Evolutionary conservation across 1,140 invertebrate genomes (phyloP).

Genomic region (Harpegnathos saltator): DNA sequence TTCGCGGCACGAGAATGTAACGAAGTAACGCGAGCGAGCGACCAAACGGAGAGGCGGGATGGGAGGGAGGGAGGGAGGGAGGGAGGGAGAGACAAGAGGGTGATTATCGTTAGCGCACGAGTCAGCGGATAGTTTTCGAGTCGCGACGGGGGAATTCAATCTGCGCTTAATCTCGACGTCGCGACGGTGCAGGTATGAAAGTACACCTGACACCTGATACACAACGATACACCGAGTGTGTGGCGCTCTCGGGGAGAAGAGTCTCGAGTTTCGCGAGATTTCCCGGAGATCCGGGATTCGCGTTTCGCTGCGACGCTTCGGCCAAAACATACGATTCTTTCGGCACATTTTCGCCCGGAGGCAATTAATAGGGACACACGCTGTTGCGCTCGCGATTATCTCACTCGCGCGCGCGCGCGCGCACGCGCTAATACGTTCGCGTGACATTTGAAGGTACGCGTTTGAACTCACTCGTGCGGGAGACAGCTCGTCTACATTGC

Average conservation of each 20-base stretch:
- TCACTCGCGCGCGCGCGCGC: too few species aligned
- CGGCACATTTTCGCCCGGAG: too few species aligned
- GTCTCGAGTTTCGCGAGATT: background rate
- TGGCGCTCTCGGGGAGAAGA: background rate
- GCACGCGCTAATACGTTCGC: too few species aligned
- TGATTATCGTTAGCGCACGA: conserved; percentile 42
- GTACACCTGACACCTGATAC: background rate
- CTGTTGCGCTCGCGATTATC: too few species aligned
- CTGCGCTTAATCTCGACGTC: conserved; percentile 21
- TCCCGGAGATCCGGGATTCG: too few species aligned
- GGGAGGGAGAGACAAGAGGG: background rate
- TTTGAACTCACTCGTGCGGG: background rate
- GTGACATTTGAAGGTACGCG: background rate
- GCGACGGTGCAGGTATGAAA: background rate
- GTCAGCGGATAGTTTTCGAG: conserved; percentile 10
- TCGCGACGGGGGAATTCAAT: conserved; percentile 24
- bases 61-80: background rate
- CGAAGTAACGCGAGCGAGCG: conserved; percentile 27
- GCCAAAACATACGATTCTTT: too few species aligned
- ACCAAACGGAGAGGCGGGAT: too few species aligned
- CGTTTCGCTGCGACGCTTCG: too few species aligned
- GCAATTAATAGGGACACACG: background rate
- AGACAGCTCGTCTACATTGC: conserved; percentile 34
- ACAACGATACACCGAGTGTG: background rate
- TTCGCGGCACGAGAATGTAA: conserved; percentile 57